These are phyloP conservation scores for Bufotes viridis DNA, from an alignment of 2,797 vertebrate genomes.

Conservation along the genomic window DNA sequence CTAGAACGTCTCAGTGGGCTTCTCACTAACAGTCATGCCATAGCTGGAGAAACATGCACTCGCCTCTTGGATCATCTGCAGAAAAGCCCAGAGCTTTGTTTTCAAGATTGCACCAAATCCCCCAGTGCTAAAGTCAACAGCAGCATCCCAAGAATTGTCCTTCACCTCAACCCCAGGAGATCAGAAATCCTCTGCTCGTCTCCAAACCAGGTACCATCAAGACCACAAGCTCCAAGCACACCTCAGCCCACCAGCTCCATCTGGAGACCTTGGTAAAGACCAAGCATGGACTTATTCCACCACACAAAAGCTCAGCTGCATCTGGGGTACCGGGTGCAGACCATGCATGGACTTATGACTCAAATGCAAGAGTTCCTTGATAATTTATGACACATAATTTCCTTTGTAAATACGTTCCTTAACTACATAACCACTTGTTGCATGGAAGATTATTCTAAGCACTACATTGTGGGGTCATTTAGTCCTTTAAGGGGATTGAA, in stretches of 20 bases:
- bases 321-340: neutral
- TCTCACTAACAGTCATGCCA: slow-evolving; percentile 72
- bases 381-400: neutral
- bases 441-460: slow-evolving; percentile 1
- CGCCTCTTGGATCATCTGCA: slow-evolving; percentile 77
- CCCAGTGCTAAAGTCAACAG: slow-evolving; percentile 11
- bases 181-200: neutral
- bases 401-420: slow-evolving; percentile 41
- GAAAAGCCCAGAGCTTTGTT: slow-evolving; percentile 68
- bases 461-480: slow-evolving; percentile 66
- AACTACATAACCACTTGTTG: slow-evolving; percentile 27
- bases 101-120: slow-evolving; percentile 71
- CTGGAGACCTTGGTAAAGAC: slow-evolving; percentile 75
- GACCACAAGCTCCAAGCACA: slow-evolving; percentile 1
- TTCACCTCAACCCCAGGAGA: slow-evolving; percentile 36
- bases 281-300: neutral
- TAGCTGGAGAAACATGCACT: slow-evolving; percentile 73
- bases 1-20: slow-evolving; percentile 78
- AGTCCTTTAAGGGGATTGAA: slow-evolving; percentile 72
- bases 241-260: slow-evolving; percentile 63
- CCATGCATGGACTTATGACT: neutral
- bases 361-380: neutral
- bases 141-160: slow-evolving; percentile 21
- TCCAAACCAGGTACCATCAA: neutral
- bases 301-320: neutral